Evolutionary conservation across 2,888 invertebrate genomes (phyloP), one percentile per base, ranked within the genome.

Genomic region (Tholera decimalis): DNA sequence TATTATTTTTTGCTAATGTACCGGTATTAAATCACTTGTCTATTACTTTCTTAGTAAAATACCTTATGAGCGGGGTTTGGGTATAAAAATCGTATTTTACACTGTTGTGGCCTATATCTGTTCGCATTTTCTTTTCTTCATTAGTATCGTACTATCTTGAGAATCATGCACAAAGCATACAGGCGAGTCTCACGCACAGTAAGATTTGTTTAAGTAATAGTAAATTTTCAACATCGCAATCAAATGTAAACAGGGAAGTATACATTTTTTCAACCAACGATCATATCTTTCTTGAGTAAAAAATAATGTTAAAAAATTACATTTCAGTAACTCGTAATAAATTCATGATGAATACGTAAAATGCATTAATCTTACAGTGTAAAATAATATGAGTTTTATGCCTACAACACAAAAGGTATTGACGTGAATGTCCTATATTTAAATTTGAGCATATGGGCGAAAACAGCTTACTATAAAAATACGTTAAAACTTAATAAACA

Each of bases 401-500:
- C 20, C n/a, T 41, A 63, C 49, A 50, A 44, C 20, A 26, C 22
- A 62, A 35, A 22, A 61, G 9, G 33, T 24, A 3, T 35, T 8
- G 20, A 33, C 20, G 33, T 26, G 41, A 1, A 35, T 41, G 1
- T 41, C 15, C 37, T 39, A 43, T 0, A 35, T 24, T 35, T 13
- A 20, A 66, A 44, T 37, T 56, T 65, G 67, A 67, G 50, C 51
- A 51, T 24, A n/a, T 15, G 33, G 2, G 9, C 47, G 26, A 63
- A 20, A 49, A 35, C 39, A 7, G 35, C 30, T 44, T 35, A n/a
- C 13, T 55, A n/a, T n/a, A n/a, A n/a, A n/a, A n/a, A n/a, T n/a
- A n/a, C n/a, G n/a, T n/a, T n/a, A n/a, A n/a, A 11, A 1, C 9
- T 28, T 6, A 26, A 6, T 13, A 8, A 8, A n/a, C n/a, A n/a